Conservation (phyloP, 2,888 invertebrate genomes). For the Dryomyza anilis region DNA sequence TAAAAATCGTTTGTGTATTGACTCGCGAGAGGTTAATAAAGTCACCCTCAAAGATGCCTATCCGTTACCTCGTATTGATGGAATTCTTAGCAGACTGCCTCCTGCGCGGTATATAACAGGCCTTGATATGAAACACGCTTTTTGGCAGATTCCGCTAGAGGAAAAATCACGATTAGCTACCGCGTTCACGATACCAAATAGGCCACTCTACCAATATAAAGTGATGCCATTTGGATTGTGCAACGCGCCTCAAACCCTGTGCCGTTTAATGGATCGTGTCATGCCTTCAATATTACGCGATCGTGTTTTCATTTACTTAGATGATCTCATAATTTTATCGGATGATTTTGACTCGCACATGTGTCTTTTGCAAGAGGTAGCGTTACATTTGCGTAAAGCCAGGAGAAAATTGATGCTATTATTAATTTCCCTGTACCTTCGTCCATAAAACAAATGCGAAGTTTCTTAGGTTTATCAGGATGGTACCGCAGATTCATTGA, state of each 20-base stretch:
- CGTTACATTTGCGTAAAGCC: constrained; percentile 25
- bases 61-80: constrained; percentile 37
- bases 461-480: constrained; percentile 32
- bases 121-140: constrained; percentile 22
- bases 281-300: constrained; percentile 18
- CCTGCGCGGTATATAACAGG: constrained; percentile 20
- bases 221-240: neutral
- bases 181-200: constrained; percentile 20
- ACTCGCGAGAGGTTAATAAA: constrained; percentile 35
- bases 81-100: constrained; percentile 16
- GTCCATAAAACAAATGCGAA: constrained; percentile 22
- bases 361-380: constrained; percentile 18
- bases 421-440: constrained; percentile 24
- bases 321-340: constrained; percentile 27
- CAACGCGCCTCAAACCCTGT: neutral
- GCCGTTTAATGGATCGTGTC: constrained; percentile 18
- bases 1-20: constrained; percentile 40
- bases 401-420: constrained; percentile 16
- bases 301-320: constrained; percentile 31
- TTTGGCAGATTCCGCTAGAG: constrained; percentile 24
- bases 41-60: constrained; percentile 14
- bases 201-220: neutral
- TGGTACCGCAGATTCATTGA: constrained; percentile 33
- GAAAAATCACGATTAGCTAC: constrained; percentile 15
- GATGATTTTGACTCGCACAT: constrained; percentile 27